Percentiles rank a stretch among this genome's conserved stretches.
Conservation (phyloP, 2,888 invertebrate species). For the Marronus borbonicus region DNA sequence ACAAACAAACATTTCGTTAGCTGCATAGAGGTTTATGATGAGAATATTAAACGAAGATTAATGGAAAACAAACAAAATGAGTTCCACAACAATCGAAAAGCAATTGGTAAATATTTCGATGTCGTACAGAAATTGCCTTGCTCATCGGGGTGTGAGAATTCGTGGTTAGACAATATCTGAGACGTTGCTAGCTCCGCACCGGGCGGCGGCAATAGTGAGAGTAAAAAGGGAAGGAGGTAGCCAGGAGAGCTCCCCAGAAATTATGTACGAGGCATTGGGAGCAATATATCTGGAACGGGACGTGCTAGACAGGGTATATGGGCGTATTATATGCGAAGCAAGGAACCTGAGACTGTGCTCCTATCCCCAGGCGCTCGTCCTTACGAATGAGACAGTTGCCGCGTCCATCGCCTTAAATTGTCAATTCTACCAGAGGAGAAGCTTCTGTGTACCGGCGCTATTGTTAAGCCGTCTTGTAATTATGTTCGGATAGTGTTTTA, state of each 20-base stretch:
- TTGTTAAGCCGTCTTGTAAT: slow-evolving; percentile 41
- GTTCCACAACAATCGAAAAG: no score
- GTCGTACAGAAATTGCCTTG: not conserved
- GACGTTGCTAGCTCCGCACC: slow-evolving; percentile 21
- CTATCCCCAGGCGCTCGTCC: slow-evolving; percentile 69
- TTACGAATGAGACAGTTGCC: slow-evolving; percentile 69
- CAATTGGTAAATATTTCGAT: not conserved
- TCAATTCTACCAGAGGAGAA: slow-evolving; percentile 40
- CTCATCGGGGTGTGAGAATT: slow-evolving; percentile 15
- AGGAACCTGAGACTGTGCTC: slow-evolving; percentile 66
- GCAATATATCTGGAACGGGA: slow-evolving; percentile 70
- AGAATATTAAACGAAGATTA: no score
- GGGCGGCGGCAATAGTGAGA: slow-evolving; percentile 33
- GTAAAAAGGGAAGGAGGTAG: slow-evolving; percentile 56
- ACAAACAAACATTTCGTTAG: no score
- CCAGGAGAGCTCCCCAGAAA: slow-evolving; percentile 66
- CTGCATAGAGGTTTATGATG: no score
- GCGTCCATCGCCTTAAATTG: slow-evolving; percentile 60
- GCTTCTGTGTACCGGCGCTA: slow-evolving; percentile 31
- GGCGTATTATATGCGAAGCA: slow-evolving; percentile 70
- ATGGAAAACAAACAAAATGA: no score
- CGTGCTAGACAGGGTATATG: slow-evolving; percentile 71
- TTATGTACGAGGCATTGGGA: slow-evolving; percentile 72
- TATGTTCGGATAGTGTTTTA: slow-evolving; percentile 32
- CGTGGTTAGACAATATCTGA: slow-evolving; percentile 46